Percentiles rank a stretch among this genome's conserved stretches.
Evolutionary conservation across 1,140 invertebrate species (phyloP).

Genomic region (Camponotus pennsylvanicus): DNA sequence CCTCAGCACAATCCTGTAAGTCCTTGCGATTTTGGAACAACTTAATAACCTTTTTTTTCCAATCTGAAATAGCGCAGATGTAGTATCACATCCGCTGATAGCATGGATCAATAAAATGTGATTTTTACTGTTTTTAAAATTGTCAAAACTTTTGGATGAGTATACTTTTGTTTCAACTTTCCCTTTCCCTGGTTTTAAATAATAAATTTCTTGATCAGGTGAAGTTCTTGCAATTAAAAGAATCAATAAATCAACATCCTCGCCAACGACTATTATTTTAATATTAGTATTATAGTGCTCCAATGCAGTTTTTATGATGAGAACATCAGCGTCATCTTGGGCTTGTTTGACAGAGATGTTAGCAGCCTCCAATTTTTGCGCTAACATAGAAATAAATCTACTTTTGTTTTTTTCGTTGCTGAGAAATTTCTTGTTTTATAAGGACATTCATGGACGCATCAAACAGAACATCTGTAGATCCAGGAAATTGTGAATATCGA

Average conservation of each 20-base stretch:
- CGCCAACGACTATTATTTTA: background rate
- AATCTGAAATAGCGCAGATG: background rate
- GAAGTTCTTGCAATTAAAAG: background rate
- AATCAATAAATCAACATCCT: background rate
- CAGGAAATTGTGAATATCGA: background rate
- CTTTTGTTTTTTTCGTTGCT: background rate
- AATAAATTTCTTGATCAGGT: conserved; percentile 19
- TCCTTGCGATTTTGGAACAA: background rate
- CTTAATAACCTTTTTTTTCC: background rate
- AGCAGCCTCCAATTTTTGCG: background rate
- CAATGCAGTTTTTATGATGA: background rate
- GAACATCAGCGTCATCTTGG: background rate
- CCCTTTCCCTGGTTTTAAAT: background rate
- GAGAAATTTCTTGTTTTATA: background rate
- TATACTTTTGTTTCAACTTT: background rate
- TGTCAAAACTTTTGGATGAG: conserved; percentile 4
- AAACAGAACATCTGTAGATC: background rate
- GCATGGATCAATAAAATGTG: conserved; percentile 7
- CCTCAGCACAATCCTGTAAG: background rate
- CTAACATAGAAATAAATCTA: background rate
- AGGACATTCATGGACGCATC: background rate
- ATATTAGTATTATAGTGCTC: background rate
- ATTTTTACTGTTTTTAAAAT: background rate
- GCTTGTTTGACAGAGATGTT: background rate
- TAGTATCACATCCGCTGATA: background rate